Evolutionary conservation across 1,140 invertebrate species (phyloP).

Genomic region (Cyphomyrmex costatus): DNA sequence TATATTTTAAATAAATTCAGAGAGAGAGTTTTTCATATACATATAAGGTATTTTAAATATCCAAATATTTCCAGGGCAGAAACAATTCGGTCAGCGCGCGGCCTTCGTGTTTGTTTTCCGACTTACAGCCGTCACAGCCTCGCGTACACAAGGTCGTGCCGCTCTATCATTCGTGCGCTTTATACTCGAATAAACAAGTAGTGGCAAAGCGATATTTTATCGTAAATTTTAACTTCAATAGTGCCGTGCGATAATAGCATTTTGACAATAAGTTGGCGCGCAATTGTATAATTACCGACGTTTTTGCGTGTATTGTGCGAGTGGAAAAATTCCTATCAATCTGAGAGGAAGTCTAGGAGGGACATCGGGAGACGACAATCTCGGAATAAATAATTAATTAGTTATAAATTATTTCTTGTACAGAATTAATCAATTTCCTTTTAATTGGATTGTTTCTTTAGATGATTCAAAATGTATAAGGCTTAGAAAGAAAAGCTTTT

Average conservation of each 20-base stretch:
- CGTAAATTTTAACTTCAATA: not conserved
- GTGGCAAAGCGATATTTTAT: not conserved
- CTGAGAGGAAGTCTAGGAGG: not conserved
- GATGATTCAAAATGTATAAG: not conserved
- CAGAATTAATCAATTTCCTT: not conserved
- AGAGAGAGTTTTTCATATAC: no score
- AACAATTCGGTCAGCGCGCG: not conserved
- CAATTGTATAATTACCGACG: not conserved
- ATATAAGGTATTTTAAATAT: not conserved
- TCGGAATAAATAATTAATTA: not conserved
- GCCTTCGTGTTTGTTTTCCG: not conserved
- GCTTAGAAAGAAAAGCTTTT: not conserved
- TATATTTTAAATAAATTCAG: not conserved
- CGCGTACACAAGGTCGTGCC: not conserved
- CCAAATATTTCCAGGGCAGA: not conserved
- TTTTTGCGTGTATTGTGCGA: not conserved
- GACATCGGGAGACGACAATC: not conserved
- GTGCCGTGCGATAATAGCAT: not conserved
- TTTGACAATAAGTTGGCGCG: not conserved
- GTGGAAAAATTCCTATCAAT: not conserved
- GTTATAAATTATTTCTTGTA: not conserved
- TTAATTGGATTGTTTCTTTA: not conserved
- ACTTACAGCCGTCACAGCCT: not conserved
- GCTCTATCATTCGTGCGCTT: not conserved
- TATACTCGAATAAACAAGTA: no score